phyloP scores from a whole-genome alignment of 2,888 invertebrate species.

The Leptarthrus brevirostris region DNA sequence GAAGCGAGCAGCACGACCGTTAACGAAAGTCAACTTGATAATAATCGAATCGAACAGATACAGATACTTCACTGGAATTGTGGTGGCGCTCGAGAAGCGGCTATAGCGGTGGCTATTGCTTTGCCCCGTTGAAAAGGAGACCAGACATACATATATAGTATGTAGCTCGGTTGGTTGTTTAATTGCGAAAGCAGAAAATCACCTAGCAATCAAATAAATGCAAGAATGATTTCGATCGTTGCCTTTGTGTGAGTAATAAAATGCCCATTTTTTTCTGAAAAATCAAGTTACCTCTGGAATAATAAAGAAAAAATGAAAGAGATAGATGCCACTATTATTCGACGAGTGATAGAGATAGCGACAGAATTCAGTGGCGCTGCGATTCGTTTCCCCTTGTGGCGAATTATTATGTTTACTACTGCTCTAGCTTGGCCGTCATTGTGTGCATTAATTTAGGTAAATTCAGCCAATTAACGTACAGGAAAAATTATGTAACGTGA shows the following conservation, averaged over 20 bases:
- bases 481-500: background rate
- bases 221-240: background rate
- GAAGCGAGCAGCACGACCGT: background rate
- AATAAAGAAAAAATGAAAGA: background rate
- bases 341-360: no score
- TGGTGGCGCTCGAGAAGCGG: no score
- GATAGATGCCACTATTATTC: no score
- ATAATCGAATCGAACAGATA: background rate
- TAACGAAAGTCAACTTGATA: constrained; percentile 1
- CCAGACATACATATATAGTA: background rate
- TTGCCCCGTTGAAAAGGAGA: background rate
- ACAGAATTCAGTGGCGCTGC: background rate
- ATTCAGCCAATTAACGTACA: background rate
- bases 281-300: background rate
- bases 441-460: constrained; percentile 6
- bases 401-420: no score
- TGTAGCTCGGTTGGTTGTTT: background rate
- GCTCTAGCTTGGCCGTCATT: background rate
- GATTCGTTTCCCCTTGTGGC: background rate
- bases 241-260: background rate
- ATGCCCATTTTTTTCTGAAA: background rate
- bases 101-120: background rate
- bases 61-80: no score
- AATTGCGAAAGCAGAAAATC: constrained; percentile 6
- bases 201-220: background rate